These are phyloP conservation scores for Propithecus coquereli DNA, from an alignment of 2,113 vertebrate species.

Conservation along the genomic window DNA sequence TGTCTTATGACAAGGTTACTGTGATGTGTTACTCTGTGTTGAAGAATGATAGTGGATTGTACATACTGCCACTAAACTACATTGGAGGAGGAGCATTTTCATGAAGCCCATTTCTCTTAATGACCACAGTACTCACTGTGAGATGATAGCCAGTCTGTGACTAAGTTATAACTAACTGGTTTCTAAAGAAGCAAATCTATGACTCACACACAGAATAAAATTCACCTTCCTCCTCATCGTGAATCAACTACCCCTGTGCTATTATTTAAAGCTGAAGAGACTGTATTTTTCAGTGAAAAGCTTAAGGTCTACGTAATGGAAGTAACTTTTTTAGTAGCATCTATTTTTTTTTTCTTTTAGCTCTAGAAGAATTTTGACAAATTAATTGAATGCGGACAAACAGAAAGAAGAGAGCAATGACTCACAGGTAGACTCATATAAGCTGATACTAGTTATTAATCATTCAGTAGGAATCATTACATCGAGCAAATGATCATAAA, in stretches of 20 bases:
- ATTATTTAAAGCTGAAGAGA: conserved; percentile 19
- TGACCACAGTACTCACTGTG: not conserved
- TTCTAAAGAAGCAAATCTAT: conserved; percentile 23
- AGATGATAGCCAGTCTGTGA: not conserved
- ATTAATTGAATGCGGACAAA: not conserved
- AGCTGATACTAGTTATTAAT: not conserved
- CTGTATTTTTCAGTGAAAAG: conserved; percentile 11
- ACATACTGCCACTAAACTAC: not conserved
- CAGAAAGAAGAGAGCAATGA: not conserved
- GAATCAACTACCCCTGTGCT: not conserved
- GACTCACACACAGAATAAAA: not conserved
- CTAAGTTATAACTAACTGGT: not conserved
- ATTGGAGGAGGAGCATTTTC: not conserved
- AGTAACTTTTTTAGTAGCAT: not conserved
- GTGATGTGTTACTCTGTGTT: not conserved
- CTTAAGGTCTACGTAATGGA: not conserved
- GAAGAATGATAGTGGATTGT: not conserved
- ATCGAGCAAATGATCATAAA: not conserved
- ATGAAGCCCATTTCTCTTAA: not conserved
- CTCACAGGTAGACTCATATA: not conserved
- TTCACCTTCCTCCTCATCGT: not conserved
- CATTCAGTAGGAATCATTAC: not conserved
- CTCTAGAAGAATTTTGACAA: not conserved
- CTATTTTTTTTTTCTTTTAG: not conserved
- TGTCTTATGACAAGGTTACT: not conserved